phyloP scores from a whole-genome alignment of 2,888 invertebrate genomes.

The Ochropleura plecta region DNA sequence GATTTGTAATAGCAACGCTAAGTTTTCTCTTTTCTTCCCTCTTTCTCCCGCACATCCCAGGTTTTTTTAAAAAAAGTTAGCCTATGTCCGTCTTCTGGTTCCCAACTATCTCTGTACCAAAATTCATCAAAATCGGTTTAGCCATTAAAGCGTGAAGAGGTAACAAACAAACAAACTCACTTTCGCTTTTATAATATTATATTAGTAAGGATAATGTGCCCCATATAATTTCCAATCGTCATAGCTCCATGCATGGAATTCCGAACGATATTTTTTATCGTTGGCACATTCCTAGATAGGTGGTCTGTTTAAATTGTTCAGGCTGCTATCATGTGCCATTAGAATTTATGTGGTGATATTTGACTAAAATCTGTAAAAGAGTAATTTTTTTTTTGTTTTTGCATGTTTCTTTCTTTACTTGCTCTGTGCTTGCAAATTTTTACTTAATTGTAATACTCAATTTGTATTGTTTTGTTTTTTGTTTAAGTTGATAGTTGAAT shows the following conservation, averaged over 20 bases:
- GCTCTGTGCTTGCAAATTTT: neutral
- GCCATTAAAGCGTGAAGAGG: too few species aligned
- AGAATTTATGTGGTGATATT: neutral
- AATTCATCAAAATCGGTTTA: too few species aligned
- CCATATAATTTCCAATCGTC: neutral
- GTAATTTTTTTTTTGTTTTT: neutral
- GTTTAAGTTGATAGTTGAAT: neutral
- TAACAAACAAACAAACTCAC: too few species aligned
- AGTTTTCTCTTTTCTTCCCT: too few species aligned
- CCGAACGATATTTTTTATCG: constrained; percentile 19
- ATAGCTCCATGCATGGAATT: neutral
- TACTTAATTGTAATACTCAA: neutral
- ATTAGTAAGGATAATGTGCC: neutral
- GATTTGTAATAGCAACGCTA: too few species aligned
- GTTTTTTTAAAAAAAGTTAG: too few species aligned
- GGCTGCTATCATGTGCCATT: neutral
- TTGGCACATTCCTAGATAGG: neutral
- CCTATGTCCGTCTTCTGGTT: too few species aligned
- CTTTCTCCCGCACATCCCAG: too few species aligned
- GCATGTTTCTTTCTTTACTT: neutral
- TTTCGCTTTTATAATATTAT: too few species aligned
- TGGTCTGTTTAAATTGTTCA: constrained; percentile 8
- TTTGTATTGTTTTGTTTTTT: too few species aligned
- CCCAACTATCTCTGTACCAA: too few species aligned
- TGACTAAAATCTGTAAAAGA: neutral